A percentile compares a stretch with the other conserved stretches of the same genome.
phyloP scores from a whole-genome alignment of 2,797 vertebrate genomes.

The Syngnathus acus region DNA sequence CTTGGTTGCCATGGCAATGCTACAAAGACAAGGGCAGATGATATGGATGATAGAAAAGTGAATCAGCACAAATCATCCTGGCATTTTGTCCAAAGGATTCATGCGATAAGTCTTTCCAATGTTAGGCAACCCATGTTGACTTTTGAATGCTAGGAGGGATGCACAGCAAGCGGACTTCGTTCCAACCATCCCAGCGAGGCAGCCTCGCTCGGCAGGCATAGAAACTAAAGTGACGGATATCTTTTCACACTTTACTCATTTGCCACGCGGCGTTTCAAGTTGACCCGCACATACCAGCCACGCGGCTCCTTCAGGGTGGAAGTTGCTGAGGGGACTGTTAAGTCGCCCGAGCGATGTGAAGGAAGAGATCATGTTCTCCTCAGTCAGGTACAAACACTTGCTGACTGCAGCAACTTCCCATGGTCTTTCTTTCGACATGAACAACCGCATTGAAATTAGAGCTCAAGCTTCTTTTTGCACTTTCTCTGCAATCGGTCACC shows the following conservation, averaged over 20 bases:
- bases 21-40: constrained; percentile 45
- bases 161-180: not conserved
- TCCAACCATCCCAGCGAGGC: not conserved
- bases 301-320: constrained; percentile 22
- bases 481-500: not conserved
- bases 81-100: not conserved
- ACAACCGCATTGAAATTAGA: constrained; percentile 40
- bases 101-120: not conserved
- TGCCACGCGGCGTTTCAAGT: not conserved
- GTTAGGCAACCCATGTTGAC: not conserved
- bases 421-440: constrained; percentile 20
- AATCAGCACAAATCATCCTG: not conserved
- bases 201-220: not conserved
- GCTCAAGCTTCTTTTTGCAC: constrained; percentile 14
- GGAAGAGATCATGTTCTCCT: constrained; percentile 58
- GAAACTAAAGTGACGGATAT: not conserved
- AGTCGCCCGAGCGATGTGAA: constrained; percentile 32
- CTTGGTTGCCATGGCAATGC: constrained; percentile 98
- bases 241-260: not conserved
- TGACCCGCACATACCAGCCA: constrained; percentile 3
- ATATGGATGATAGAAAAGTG: not conserved
- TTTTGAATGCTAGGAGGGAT: not conserved
- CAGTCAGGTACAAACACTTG: constrained; percentile 55
- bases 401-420: constrained; percentile 41
- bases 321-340: constrained; percentile 35